Percentiles rank a stretch among this genome's conserved stretches.
phyloP scores from a whole-genome alignment of 1,140 invertebrate species.

The Samia ricini region DNA sequence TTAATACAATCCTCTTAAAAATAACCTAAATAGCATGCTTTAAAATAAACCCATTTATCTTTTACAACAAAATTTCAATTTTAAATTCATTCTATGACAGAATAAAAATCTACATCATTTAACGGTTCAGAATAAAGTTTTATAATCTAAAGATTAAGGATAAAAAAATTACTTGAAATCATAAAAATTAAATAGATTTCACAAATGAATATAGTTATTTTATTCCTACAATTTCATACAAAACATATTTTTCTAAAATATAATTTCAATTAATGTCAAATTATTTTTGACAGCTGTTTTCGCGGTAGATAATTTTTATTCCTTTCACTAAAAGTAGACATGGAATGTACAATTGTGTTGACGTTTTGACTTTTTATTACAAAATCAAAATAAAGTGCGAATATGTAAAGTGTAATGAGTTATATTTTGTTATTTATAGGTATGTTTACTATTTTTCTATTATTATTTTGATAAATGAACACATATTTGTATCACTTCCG shows the following conservation, averaged over 20 bases:
- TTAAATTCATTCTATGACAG: too few relatives aligned
- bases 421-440: slow-evolving; percentile 5
- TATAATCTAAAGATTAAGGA: too few relatives aligned
- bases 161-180: too few relatives aligned
- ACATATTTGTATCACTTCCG: slow-evolving; percentile 49
- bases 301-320: slow-evolving; percentile 45
- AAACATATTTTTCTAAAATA: neutral
- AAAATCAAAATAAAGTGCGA: slow-evolving; percentile 22
- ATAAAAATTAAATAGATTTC: too few relatives aligned
- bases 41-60: too few relatives aligned
- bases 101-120: too few relatives aligned
- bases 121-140: too few relatives aligned
- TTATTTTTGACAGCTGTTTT: slow-evolving; percentile 47
- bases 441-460: slow-evolving; percentile 12
- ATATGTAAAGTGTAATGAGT: slow-evolving; percentile 13
- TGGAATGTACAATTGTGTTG: slow-evolving; percentile 38
- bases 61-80: too few relatives aligned
- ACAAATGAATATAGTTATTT: neutral
- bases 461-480: slow-evolving; percentile 11
- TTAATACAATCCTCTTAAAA: too few relatives aligned
- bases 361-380: slow-evolving; percentile 40
- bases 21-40: too few relatives aligned
- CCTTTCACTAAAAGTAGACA: slow-evolving; percentile 20
- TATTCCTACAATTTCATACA: neutral
- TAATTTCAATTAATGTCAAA: neutral